phyloP scores from a whole-genome alignment of 2,888 invertebrate species.

The Diloba caeruleocephala region DNA sequence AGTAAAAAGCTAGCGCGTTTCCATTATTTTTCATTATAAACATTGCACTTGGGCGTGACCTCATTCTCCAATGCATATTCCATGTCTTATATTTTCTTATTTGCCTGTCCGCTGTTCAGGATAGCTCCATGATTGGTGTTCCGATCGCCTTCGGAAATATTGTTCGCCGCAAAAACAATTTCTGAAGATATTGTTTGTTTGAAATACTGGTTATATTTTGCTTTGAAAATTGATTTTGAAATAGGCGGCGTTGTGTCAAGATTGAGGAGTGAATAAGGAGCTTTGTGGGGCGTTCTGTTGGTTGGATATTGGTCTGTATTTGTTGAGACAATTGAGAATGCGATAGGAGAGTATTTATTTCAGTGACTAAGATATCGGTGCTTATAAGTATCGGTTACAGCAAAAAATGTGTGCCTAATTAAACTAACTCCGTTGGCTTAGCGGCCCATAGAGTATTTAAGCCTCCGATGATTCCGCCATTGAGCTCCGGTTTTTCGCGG shows the following conservation, averaged over 20 bases:
- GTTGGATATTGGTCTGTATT: conserved; percentile 32
- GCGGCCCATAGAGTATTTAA: no score
- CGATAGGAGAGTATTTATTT: no score
- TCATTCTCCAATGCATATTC: conserved; percentile 54
- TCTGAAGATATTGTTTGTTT: conserved; percentile 56
- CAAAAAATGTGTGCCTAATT: no score
- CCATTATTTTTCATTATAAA: conserved; percentile 59
- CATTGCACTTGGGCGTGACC: conserved; percentile 52
- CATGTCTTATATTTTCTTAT: conserved; percentile 57
- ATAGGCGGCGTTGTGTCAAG: conserved; percentile 55
- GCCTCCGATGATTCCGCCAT: no score
- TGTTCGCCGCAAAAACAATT: conserved; percentile 56
- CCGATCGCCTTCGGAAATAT: conserved; percentile 54
- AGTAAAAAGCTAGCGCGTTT: conserved; percentile 30
- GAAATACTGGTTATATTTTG: conserved; percentile 56
- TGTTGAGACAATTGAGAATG: conserved; percentile 8
- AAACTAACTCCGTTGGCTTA: no score
- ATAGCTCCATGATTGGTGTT: conserved; percentile 52
- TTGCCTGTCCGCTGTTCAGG: conserved; percentile 44
- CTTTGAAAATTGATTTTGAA: conserved; percentile 58
- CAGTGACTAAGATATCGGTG: no score
- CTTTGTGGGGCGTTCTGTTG: conserved; percentile 29
- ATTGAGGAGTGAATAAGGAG: conserved; percentile 41
- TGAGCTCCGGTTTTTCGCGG: no score
- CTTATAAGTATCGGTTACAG: no score